Base-by-base conservation (phyloP, 1,140 invertebrate species). In the Drosophila quadrilineata region DNA sequence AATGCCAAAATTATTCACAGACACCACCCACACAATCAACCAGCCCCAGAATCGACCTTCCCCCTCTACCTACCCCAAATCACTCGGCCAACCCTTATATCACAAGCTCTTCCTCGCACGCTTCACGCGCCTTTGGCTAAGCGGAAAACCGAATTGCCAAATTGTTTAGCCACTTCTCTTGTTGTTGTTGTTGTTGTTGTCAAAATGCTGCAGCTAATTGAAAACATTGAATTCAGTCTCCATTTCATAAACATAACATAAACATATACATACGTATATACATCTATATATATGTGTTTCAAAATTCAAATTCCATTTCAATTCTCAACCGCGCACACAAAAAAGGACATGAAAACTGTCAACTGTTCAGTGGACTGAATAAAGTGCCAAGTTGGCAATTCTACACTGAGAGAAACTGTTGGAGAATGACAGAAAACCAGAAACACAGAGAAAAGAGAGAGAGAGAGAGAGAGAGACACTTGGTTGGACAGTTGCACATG, bases 1-100 rank as follows among this genome's bases (percentile, higher is more conserved):
- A 82, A 82, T 82, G 77, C 73, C 70, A 71, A 84, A 82, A 82
- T 84, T 82, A 82, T 82, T 82, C 77, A 82, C 77, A 84, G 77
- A 82, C 77, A 82, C 79, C 75, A 58, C 59, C 74, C 54, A 72
- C 68, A 75, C 73, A 76, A 76, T 79, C 75, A 79, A 73, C 65
- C 40, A 45, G 40, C 53, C n/a, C n/a, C n/a, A n/a, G n/a, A n/a
- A n/a, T n/a, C n/a, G n/a, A n/a, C n/a, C n/a, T n/a, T n/a, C n/a
- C n/a, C n/a, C n/a, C n/a, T n/a, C n/a, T n/a, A n/a, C n/a, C 68
- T 38, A 65, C 49, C 22, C 53, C 35, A 29, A 12, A 10, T 14
- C 26, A 8, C 12, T 10, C 19, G 19, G 8, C 16, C 43, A 12
- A n/a, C 31, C 26, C 16, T 16, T n/a, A 12, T 1, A 3, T 3